Base-by-base conservation (phyloP, 1,140 invertebrate species). In the Phymastichus coffea region DNA sequence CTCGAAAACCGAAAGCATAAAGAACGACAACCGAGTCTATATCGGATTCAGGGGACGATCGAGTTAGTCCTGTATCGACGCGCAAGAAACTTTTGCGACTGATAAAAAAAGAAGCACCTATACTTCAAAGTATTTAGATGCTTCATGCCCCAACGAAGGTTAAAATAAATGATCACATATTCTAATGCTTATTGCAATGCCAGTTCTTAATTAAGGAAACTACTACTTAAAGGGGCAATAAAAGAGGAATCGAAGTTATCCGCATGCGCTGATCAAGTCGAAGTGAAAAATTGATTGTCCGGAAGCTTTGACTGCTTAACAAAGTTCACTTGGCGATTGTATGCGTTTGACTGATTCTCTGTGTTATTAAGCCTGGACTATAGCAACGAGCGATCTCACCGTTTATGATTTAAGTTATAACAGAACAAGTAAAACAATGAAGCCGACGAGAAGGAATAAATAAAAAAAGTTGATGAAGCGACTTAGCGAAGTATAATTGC, bases 321-420 rank as follows among this genome's bases (percentile, higher is more conserved):
- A n/a, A 17, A 41, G 48, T 35, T 25, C 19, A 40, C 43, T 35
- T 20, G 41, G 41, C 51, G 37, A 54, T 60, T 60, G 57, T 60
- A 60, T 60, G 57, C 51, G 41, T 60, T 60, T 47, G 33, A 54
- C 43, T 60, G 48, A 48, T 10, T 7, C 15, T 41, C 10, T 10
- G 7, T 19, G 7, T 41, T 15, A n/a, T n/a, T 66, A 73, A 71
- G 67, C 70, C 71, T 74, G 75, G 70, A 74, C 70, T 77, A 75
- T 74, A 76, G 73, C 70, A 77, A 78, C 75, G 70, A 77, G 75
- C 72, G 76, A 78, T 79, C 76, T 79, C 76, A 79, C 71, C 71
- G 69, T 77, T 66, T 79, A 73, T 76, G 72, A 70, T 69, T 71
- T 77, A 74, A 75, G 67, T 77, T 75, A 66, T 63, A 71, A 65